Evolutionary conservation across 2,888 invertebrate species (phyloP).

Genomic region (Lycophotia porphyrea): DNA sequence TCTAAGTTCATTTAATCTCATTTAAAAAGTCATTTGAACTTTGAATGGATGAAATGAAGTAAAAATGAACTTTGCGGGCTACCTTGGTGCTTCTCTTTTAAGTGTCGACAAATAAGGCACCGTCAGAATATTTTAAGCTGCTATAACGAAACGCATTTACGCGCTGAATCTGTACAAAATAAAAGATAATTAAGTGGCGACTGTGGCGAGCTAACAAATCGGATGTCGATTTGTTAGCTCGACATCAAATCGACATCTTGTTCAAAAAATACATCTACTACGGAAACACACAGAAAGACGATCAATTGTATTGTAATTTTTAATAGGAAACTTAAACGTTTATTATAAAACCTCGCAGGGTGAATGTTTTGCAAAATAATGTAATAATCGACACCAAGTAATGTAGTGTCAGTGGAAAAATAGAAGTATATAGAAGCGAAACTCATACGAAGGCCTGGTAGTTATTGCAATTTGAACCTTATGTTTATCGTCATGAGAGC

Average conservation of each 20-base stretch:
- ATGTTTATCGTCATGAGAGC: background rate
- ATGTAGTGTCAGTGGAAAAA: background rate
- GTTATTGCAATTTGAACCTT: background rate
- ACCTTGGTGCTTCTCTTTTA: no score
- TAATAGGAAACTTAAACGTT: background rate
- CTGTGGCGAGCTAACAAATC: background rate
- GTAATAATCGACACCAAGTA: background rate
- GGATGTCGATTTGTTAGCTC: no score
- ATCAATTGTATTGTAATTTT: slow-evolving; percentile 18
- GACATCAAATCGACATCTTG: background rate
- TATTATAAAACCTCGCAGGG: slow-evolving; percentile 37
- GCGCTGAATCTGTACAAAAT: background rate
- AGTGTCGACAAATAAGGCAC: background rate
- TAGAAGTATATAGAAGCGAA: background rate
- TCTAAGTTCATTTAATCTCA: no score
- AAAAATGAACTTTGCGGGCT: no score
- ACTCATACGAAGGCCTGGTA: background rate
- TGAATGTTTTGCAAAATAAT: background rate
- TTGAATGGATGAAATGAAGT: no score
- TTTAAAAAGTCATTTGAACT: no score
- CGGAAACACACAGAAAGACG: background rate
- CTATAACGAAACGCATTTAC: background rate
- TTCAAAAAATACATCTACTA: background rate
- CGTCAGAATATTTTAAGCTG: background rate
- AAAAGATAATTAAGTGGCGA: background rate